Percentiles rank a stretch among this genome's conserved stretches.
These are phyloP conservation scores for Pteruthius melanotis DNA, from an alignment of 2,113 vertebrate genomes.

Conservation along the genomic window DNA sequence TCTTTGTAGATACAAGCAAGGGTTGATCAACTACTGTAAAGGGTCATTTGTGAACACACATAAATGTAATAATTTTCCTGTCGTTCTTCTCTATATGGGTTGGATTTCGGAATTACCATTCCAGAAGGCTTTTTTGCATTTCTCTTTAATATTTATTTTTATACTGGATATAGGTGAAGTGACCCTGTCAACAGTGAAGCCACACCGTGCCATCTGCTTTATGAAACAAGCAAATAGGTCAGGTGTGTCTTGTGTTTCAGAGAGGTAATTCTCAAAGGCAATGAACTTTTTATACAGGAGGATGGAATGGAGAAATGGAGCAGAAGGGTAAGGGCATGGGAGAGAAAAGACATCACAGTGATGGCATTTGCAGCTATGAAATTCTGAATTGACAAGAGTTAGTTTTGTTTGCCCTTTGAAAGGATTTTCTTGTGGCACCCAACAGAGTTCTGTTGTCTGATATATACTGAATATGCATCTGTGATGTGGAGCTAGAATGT, in stretches of 20 bases:
- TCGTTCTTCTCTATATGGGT: background rate
- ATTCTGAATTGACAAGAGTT: conserved; percentile 58
- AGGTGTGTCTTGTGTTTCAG: background rate
- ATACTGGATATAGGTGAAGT: background rate
- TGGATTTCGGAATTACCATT: background rate
- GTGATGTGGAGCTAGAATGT: conserved; percentile 27
- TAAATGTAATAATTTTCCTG: background rate
- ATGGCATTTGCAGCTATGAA: conserved; percentile 5
- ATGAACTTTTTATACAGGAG: background rate
- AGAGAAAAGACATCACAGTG: background rate
- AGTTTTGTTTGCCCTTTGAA: conserved; percentile 55
- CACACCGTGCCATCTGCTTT: background rate
- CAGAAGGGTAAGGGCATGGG: background rate
- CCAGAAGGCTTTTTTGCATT: background rate
- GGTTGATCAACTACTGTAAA: background rate
- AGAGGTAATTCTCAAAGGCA: background rate
- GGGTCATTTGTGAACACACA: background rate
- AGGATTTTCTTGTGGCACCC: conserved; percentile 52
- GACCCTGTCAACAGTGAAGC: background rate
- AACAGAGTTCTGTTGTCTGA: conserved; percentile 55
- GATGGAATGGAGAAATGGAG: background rate
- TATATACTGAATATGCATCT: conserved; percentile 40
- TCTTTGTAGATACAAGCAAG: background rate
- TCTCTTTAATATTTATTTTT: background rate
- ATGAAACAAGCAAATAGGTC: background rate